Evolutionary conservation across 2,113 vertebrate genomes (phyloP), one percentile per base, ranked within the genome.

Genomic region (Barbus barbus): DNA sequence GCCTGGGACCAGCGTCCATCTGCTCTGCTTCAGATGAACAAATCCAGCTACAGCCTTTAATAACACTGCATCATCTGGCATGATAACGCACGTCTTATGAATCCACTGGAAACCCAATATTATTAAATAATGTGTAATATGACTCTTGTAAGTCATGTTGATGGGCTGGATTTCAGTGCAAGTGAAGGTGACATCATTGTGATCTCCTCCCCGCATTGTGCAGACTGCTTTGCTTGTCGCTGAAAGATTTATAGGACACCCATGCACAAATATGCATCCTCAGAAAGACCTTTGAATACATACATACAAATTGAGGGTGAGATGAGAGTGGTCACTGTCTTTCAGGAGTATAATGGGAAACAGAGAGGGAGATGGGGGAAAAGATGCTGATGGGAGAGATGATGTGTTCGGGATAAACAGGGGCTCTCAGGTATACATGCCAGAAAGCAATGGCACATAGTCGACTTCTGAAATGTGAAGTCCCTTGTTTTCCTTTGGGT

Each of bases 301-400:
- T 81, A 53, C 79, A 81, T 69, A 71, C 61, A 53, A 81, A 81
- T 81, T 31, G 44, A 81, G 12, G n/a, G 78, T 65, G 16, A 79
- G 79, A 81, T 67, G 79, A 81, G 41, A 79, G 78, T 48, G 60
- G 60, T 46, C 78, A 44, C 58, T 61, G 58, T 61, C 58, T 18
- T 58, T 31, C 41, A 9, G 2, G 46, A 71, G 78, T 44, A 51
- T 81, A 81, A 81, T 71, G 79, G 41, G 6, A 81, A 81, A 69
- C 61, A 0, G 41, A 44, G 11, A 65, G 58, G 36, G 38, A 46
- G 78, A 48, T 65, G 58, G 24, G 46, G 46, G 11, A 69, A 81
- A 81, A 67, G 63, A 69, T 81, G 79, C 79, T 81, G 79, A 81
- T 53, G 20, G 12, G 63, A 38, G 5, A n/a, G 5, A 38, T 38